phyloP scores from a whole-genome alignment of 2,797 vertebrate species.

The Microctenopoma stevenorrisi region DNA sequence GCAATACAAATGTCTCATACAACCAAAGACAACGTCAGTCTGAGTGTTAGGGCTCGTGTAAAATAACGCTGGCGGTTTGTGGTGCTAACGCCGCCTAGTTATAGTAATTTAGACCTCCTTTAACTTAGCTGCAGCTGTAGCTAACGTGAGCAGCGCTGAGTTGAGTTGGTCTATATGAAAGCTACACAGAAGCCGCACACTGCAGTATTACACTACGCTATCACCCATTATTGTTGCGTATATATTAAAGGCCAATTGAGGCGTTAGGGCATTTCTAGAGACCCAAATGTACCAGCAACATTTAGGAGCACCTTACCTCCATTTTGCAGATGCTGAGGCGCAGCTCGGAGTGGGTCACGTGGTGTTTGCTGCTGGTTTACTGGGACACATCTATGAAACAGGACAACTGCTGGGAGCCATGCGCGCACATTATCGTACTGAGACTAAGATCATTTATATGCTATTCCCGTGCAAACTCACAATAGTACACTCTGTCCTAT shows the following conservation, averaged over 20 bases:
- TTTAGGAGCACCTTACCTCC: slow-evolving; percentile 78
- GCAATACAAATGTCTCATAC: not conserved
- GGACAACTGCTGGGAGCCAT: not conserved
- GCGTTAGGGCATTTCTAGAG: not conserved
- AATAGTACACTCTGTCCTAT: not conserved
- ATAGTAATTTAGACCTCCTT: not conserved
- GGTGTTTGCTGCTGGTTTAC: slow-evolving; percentile 18
- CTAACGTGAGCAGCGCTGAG: not conserved
- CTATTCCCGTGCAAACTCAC: not conserved
- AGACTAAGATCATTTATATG: not conserved
- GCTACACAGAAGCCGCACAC: not conserved
- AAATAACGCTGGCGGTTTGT: not conserved
- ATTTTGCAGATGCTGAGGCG: slow-evolving; percentile 73
- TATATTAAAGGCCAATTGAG: accelerated
- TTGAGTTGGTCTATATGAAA: not conserved
- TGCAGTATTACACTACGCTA: not conserved
- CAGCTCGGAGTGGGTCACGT: slow-evolving; percentile 57
- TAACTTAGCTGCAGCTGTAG: slow-evolving; percentile 41
- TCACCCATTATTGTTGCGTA: slow-evolving; percentile 17
- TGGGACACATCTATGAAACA: not conserved
- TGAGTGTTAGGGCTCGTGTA: not conserved
- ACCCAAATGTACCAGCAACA: slow-evolving; percentile 1
- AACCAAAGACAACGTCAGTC: not conserved
- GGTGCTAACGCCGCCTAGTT: not conserved
- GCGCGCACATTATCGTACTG: not conserved